Percentiles rank a stretch among this genome's conserved stretches.
Evolutionary conservation across 2,888 invertebrate genomes (phyloP).

Genomic region (Zelleria hepariella): DNA sequence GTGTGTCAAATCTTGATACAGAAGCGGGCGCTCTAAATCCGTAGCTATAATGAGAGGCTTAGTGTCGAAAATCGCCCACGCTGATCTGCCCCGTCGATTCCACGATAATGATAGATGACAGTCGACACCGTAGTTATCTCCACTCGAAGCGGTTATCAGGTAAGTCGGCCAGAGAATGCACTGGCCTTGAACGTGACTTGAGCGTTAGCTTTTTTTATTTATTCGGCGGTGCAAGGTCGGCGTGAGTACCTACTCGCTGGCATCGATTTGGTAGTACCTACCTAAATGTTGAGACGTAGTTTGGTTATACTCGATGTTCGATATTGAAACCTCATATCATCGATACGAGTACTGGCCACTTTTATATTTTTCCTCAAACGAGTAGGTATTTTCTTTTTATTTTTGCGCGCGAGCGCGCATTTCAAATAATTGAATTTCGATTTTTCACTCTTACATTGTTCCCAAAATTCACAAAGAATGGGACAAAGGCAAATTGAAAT

Average conservation of each 20-base stretch:
- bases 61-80: not conserved
- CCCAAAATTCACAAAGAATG: too few relatives aligned
- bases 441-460: too few relatives aligned
- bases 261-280: not conserved
- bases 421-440: too few relatives aligned
- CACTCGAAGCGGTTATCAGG: conserved; percentile 16
- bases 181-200: conserved; percentile 46
- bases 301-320: too few relatives aligned
- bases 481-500: too few relatives aligned
- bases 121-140: conserved; percentile 1
- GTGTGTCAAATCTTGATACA: not conserved
- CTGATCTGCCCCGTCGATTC: not conserved
- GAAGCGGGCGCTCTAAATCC: not conserved
- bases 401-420: too few relatives aligned
- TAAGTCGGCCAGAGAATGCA: conserved; percentile 48
- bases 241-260: not conserved
- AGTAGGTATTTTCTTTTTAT: too few relatives aligned
- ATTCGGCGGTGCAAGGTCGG: not conserved
- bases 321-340: too few relatives aligned
- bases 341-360: too few relatives aligned
- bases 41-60: not conserved
- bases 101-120: conserved; percentile 2
- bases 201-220: conserved; percentile 20
- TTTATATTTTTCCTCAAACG: too few relatives aligned
- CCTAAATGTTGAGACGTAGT: too few relatives aligned